These are phyloP conservation scores for Colletes latitarsis DNA, from an alignment of 1,140 invertebrate species.

Conservation along the genomic window DNA sequence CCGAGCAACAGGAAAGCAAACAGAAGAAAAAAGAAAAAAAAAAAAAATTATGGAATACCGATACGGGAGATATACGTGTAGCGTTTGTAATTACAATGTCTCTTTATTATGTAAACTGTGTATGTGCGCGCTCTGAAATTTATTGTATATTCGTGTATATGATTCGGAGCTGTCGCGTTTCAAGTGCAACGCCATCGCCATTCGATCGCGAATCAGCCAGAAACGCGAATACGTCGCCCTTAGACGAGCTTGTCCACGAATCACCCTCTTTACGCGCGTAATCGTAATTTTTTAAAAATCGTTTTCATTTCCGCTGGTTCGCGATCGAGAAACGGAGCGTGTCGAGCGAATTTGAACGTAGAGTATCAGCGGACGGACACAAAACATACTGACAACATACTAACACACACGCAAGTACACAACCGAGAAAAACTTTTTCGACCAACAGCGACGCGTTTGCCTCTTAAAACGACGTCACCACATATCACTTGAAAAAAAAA, in stretches of 20 bases:
- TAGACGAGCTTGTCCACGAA: too few relatives aligned
- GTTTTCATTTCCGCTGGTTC: neutral
- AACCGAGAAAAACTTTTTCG: slow-evolving; percentile 48
- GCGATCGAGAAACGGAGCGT: neutral
- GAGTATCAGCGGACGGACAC: neutral
- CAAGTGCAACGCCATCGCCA: neutral
- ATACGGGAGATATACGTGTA: slow-evolving; percentile 51
- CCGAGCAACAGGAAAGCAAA: slow-evolving; percentile 5
- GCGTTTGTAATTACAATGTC: slow-evolving; percentile 62
- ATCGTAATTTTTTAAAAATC: neutral
- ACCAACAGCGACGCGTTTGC: slow-evolving; percentile 65
- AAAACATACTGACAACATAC: slow-evolving; percentile 17
- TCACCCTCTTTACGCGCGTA: neutral
- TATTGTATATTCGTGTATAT: slow-evolving; percentile 43
- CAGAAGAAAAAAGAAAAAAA: neutral
- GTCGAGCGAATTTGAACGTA: neutral
- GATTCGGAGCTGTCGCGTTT: slow-evolving; percentile 24
- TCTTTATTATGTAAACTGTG: slow-evolving; percentile 65
- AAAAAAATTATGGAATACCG: neutral
- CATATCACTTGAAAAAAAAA: slow-evolving; percentile 64
- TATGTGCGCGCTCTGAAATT: slow-evolving; percentile 50
- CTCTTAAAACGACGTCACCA: slow-evolving; percentile 50
- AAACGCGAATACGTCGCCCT: too few relatives aligned
- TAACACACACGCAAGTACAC: neutral
- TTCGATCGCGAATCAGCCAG: slow-evolving; percentile 10